Evolutionary conservation across 1,140 invertebrate genomes (phyloP), one percentile per base, ranked within the genome.

Genomic region (Bombus ignitus): DNA sequence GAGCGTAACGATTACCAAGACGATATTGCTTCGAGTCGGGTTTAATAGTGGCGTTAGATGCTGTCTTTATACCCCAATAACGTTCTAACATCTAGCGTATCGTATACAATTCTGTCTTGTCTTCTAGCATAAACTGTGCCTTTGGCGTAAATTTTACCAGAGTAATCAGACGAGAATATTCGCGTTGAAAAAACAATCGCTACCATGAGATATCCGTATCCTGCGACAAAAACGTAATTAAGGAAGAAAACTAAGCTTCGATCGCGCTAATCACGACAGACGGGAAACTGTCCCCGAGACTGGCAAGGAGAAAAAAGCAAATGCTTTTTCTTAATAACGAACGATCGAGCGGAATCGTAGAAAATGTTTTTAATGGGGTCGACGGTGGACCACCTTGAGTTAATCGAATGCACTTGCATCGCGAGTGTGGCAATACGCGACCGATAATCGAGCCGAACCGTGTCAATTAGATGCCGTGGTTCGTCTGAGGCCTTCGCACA

Each of bases 391-490:
- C 57, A 18, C 68, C 77, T 81, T 66, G 70, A 85, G 62, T 65
- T 25, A 42, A 81, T 81, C n/a, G 57, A 68, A 79, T 68, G 76
- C 83, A 80, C 35, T 78, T n/a, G 66, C 53, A 65, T 22, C 42
- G 32, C 39, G 42, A 71, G 57, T 81, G 71, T 85, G 83, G 78
- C 78, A 81, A 81, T 81, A 59, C 0, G 37, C 37, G 44, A 8
- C 53, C 53, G 83, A 80, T 81, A 57, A 74, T 81, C 83, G 53
- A 22, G 59, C 15, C 47, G 70, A 85, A 85, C 25, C 68, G 78
- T 85, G 83, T 85, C 83, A 85, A 85, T 85, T 85, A 85, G 83
- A 85, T 81, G 78, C 83, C 78, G n/a, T 28, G 37, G 70, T 73
- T 73, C 78, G 70, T 81, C 83, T 28, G 44, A 66, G 78, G 25